Evolutionary conservation across 2,888 invertebrate genomes (phyloP), one percentile per base, ranked within the genome.

Genomic region (Fragum fragum): DNA sequence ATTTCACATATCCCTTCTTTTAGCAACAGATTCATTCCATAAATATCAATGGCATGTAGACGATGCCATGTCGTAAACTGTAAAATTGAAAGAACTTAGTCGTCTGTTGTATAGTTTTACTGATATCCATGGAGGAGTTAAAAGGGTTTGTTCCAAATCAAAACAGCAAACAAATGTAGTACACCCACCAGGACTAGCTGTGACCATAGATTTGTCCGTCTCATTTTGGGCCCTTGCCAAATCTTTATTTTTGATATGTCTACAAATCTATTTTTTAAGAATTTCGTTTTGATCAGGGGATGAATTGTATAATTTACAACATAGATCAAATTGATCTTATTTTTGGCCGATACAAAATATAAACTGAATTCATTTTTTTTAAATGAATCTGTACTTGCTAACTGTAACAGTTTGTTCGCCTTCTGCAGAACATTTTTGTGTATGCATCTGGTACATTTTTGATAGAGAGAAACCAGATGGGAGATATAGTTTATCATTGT

Each of bases 271-370:
- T 42, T 7, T 18, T 29, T 74, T 11, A 28, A 73, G 39, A 6
- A 29, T 39, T 39, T 16, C 0, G 52, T 63, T 55, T 6, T 69
- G 39, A 26, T 39, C 28, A 55, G 36, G n/a, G n/a, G 29, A 16
- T 3, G 52, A 23, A 75, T 80, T 59, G 5, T 39, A 18, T 39
- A 68, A 82, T 7, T 26, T 23, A 39, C 14, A 61, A 39, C 39
- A 39, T n/a, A 81, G 69, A 36, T 83, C 79, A 70, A 85, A 87
- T 29, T 81, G 70, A 70, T 85, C 85, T 69, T 85, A 85, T 87
- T 26, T 76, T 53, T n/a, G 85, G 85, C 55, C 68, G 78, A 23
- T 83, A 79, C n/a, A 55, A 87, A 87, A 11, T 73, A 80, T 32
- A 79, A 26, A 29, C 84, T 87, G 53, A 73, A 86, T 53, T 39